Percentiles rank a stretch among this genome's conserved stretches.
Conservation (phyloP, 2,888 invertebrate genomes). For the Stratiomys singularior region DNA sequence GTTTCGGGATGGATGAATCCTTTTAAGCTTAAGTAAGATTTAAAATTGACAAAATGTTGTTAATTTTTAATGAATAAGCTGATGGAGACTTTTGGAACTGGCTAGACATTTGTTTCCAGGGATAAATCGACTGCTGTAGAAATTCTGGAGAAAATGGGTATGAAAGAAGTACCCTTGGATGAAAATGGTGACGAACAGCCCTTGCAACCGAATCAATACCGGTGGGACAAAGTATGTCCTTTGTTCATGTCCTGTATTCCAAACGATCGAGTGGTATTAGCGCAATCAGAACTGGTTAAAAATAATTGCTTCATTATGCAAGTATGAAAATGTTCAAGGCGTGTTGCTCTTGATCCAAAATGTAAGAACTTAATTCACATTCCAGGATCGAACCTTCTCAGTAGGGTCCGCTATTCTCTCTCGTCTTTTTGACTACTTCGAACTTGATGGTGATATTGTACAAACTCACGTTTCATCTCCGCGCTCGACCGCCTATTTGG, state of each 20-base stretch:
- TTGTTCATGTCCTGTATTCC: conserved; percentile 69
- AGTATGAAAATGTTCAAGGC: too few species aligned
- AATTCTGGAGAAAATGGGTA: conserved; percentile 47
- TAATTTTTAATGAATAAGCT: too few species aligned
- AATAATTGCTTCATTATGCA: conserved; percentile 70
- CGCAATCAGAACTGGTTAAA: conserved; percentile 69
- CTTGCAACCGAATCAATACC: conserved; percentile 59
- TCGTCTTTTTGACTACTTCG: conserved; percentile 71
- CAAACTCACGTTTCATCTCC: conserved; percentile 85
- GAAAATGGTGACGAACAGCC: conserved; percentile 51
- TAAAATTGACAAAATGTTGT: too few species aligned
- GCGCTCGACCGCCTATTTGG: conserved; percentile 81
- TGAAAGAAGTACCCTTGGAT: conserved; percentile 54
- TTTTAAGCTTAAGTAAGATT: conserved; percentile 73
- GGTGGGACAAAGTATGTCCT: conserved; percentile 67
- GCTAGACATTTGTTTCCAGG: conserved; percentile 49
- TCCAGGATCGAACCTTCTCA: conserved; percentile 82
- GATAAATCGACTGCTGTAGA: conserved; percentile 53
- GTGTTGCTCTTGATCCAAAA: too few species aligned
- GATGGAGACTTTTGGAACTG: background rate
- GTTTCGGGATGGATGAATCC: conserved; percentile 86
- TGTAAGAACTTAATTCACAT: background rate
- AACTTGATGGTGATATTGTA: conserved; percentile 78
- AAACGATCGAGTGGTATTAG: conserved; percentile 67
- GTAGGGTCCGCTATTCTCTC: conserved; percentile 81